Evolutionary conservation across 2,113 vertebrate species (phyloP).

Genomic region (Numenius arquata): DNA sequence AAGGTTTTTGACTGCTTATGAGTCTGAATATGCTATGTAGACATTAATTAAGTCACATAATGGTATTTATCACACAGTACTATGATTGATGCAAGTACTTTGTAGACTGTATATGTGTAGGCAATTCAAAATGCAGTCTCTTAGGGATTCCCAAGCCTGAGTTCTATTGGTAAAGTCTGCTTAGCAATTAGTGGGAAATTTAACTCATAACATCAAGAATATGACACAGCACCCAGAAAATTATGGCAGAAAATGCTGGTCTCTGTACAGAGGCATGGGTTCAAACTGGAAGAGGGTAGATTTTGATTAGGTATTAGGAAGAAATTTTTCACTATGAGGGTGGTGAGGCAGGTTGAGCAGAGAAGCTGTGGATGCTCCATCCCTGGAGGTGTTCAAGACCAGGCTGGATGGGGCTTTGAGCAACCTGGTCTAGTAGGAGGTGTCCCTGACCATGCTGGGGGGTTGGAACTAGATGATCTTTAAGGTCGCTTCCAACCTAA

Average conservation of each 20-base stretch:
- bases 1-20: conserved; percentile 20
- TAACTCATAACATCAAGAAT: neutral
- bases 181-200: neutral
- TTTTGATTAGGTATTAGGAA: neutral
- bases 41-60: conserved; percentile 40
- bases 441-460: neutral
- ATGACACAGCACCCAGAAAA: neutral
- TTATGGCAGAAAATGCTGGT: neutral
- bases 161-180: neutral
- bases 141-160: neutral
- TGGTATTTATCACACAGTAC: neutral
- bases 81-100: neutral
- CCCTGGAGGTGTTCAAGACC: neutral
- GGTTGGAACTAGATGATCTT: neutral
- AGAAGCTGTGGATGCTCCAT: neutral
- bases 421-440: neutral
- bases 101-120: neutral
- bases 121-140: neutral
- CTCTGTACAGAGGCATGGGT: neutral
- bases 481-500: neutral
- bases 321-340: neutral
- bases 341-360: neutral
- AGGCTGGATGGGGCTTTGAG: neutral
- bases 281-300: neutral
- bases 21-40: conserved; percentile 23